These are phyloP conservation scores for Ceratoteleas bidentatus DNA, from an alignment of 1,140 invertebrate species.

Conservation along the genomic window DNA sequence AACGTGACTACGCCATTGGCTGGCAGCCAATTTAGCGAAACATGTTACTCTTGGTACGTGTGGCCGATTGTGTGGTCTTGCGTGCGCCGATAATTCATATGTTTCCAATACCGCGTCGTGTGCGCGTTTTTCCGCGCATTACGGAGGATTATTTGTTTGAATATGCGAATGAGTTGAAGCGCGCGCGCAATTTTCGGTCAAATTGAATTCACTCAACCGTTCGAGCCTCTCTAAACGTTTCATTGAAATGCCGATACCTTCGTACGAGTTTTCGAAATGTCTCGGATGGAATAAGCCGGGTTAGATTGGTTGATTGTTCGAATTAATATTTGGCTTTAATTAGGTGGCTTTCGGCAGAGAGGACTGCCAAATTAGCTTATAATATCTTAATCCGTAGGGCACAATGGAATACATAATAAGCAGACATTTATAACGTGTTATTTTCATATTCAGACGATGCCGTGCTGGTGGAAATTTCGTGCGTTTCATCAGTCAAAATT, in stretches of 20 bases:
- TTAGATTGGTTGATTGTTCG: no score
- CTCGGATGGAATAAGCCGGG: no score
- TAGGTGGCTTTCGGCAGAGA: no score
- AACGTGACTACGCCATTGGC: conserved; percentile 58
- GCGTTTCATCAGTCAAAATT: conserved; percentile 37
- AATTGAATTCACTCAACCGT: background rate
- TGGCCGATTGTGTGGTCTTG: conserved; percentile 51
- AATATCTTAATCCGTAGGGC: background rate
- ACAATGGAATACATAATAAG: conserved; percentile 3
- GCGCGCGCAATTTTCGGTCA: background rate
- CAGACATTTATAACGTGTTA: background rate
- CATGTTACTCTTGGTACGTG: conserved; percentile 52
- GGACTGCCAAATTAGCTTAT: no score
- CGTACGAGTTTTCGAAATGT: no score
- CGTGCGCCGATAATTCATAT: conserved; percentile 27
- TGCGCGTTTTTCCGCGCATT: conserved; percentile 11
- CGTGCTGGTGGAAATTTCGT: conserved; percentile 24
- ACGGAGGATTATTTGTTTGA: conserved; percentile 35
- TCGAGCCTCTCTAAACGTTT: no score
- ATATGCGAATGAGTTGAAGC: conserved; percentile 30
- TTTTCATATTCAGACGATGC: conserved; percentile 25
- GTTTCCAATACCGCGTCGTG: conserved; percentile 42
- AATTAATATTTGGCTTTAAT: no score
- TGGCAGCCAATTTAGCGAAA: conserved; percentile 52
- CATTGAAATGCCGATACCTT: no score